Percentiles rank a stretch among this genome's conserved stretches.
These are phyloP conservation scores for Babyrousa celebensis DNA, from an alignment of 2,797 vertebrate genomes.

Conservation along the genomic window DNA sequence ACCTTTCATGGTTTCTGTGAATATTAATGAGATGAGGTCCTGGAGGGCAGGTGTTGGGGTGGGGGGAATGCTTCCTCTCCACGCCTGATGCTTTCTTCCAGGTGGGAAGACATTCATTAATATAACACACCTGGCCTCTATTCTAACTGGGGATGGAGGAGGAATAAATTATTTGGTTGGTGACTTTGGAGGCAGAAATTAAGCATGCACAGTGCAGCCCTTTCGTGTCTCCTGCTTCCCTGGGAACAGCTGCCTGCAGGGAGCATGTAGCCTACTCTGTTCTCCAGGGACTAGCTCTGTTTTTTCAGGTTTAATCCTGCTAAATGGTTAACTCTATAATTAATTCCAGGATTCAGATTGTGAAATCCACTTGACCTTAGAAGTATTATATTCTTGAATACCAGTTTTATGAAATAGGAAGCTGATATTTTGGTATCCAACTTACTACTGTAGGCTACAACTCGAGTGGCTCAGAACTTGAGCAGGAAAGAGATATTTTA, in stretches of 20 bases:
- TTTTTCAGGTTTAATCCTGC: neutral
- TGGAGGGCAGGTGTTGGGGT: neutral
- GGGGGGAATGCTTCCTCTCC: neutral
- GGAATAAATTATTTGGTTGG: neutral
- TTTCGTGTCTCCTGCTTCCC: neutral
- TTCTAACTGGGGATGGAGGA: neutral
- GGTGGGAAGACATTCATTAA: neutral
- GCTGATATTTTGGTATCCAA: constrained; percentile 22
- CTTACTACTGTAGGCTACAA: neutral
- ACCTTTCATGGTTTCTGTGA: neutral
- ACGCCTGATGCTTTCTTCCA: neutral
- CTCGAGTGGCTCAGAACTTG: constrained; percentile 2
- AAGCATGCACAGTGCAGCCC: neutral
- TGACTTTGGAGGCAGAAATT: constrained; percentile 9
- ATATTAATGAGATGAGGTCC: neutral
- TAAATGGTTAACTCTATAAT: constrained; percentile 17
- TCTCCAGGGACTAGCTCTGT: neutral
- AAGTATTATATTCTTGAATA: constrained; percentile 15
- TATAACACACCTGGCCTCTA: neutral
- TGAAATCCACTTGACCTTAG: constrained; percentile 2
- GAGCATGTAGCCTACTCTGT: neutral
- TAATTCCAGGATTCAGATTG: neutral
- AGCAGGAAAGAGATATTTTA: constrained; percentile 4
- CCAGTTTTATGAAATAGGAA: constrained; percentile 17
- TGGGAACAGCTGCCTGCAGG: neutral